Percentiles rank a stretch among this genome's conserved stretches.
Conservation (phyloP, 2,888 invertebrate species). For the Acleris sparsana region DNA sequence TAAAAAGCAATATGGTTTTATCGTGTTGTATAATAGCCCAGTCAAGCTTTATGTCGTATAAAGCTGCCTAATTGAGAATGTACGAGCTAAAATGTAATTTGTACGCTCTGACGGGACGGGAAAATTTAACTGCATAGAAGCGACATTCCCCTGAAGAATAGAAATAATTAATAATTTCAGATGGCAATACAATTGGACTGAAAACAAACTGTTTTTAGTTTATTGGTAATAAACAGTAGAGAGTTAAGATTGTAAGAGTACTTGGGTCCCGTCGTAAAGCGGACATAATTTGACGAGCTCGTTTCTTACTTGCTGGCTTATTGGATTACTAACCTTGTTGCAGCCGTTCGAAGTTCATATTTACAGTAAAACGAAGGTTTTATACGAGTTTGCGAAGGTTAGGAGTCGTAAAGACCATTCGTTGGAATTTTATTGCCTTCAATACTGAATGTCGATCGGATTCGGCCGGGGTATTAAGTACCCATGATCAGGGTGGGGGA, state of each 20-base stretch:
- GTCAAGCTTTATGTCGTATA: too few species aligned
- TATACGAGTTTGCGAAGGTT: constrained; percentile 16
- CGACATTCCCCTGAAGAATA: too few species aligned
- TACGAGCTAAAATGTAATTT: too few species aligned
- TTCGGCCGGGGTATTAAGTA: constrained; percentile 4
- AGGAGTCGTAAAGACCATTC: constrained; percentile 9
- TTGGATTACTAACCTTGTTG: background rate
- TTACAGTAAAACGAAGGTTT: background rate
- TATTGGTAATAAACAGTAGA: constrained; percentile 18
- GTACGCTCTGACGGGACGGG: too few species aligned
- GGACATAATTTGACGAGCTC: constrained; percentile 3
- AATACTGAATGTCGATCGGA: constrained; percentile 16
- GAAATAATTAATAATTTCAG: background rate
- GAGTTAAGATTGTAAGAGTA: constrained; percentile 15
- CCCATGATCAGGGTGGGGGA: constrained; percentile 1
- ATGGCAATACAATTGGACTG: constrained; percentile 8
- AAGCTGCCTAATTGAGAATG: too few species aligned
- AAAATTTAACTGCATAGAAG: too few species aligned
- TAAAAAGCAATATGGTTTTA: too few species aligned
- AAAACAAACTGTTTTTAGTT: constrained; percentile 19
- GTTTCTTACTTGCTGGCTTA: background rate
- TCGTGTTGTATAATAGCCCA: too few species aligned
- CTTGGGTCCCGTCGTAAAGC: constrained; percentile 7
- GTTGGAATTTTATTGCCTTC: constrained; percentile 18
- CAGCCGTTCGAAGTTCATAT: constrained; percentile 1